These are phyloP conservation scores for Lateolabrax maculatus DNA, from an alignment of 2,797 vertebrate genomes.

Conservation along the genomic window DNA sequence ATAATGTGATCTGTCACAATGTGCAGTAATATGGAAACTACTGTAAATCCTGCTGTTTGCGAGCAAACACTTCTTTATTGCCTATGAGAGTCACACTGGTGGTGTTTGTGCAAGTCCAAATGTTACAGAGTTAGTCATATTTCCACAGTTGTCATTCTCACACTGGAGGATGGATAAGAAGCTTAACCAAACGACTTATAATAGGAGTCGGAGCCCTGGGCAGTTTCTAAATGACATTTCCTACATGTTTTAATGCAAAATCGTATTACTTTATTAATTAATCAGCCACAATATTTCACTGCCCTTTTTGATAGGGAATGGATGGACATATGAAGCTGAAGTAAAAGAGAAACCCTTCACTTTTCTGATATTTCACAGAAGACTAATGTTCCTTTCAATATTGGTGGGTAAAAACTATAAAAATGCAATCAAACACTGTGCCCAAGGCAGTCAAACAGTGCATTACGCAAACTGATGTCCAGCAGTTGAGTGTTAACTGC, in stretches of 20 bases:
- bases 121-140: background rate
- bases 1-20: background rate
- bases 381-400: background rate
- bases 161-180: too few relatives aligned
- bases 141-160: background rate
- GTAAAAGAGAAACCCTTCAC: background rate
- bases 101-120: background rate
- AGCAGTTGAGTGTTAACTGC: background rate
- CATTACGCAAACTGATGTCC: background rate
- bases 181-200: background rate
- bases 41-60: background rate
- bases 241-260: background rate
- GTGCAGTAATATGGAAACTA: background rate
- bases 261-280: background rate
- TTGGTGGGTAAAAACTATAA: background rate
- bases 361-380: background rate
- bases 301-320: background rate
- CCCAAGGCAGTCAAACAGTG: background rate
- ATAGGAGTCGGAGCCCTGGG: background rate
- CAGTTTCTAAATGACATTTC: background rate
- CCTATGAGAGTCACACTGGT: background rate
- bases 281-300: background rate
- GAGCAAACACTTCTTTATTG: background rate
- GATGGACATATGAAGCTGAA: background rate
- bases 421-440: background rate